Evolutionary conservation across 2,888 invertebrate species (phyloP), one percentile per base, ranked within the genome.

Genomic region (Parapristionchus giblindavisi): DNA sequence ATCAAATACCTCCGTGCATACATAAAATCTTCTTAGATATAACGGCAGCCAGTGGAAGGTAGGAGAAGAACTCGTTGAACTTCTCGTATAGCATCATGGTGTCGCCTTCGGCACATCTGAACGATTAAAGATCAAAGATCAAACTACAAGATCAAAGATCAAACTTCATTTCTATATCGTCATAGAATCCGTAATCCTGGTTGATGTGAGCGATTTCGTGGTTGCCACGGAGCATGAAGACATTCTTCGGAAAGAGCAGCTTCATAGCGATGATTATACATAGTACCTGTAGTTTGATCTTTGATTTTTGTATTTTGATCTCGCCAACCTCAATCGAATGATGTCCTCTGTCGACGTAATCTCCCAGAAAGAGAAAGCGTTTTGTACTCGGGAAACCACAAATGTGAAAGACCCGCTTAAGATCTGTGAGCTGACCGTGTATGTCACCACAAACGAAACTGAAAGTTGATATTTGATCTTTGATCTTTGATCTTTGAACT

Each of bases 211-310:
- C 65, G 38, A 83, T 65, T 58, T 81, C 81, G 66, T 81, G 81
- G 75, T 81, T 81, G 36, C 81, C 83, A 36, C 81, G 78, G 24
- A 81, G 76, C 6, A 83, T 75, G 56, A 68, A 81, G 61, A 81
- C 73, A 48, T 78, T 83, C 36, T 72, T 80, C 61, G 83, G 83
- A 63, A 74, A 81, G 52, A 81, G 77, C 11, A 81, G 73, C 40
- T 81, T 75, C 52, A 72, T 60, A 8, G 81, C 81, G 24, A 82
- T 63, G 4, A 81, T 66, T 17, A 83, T 34, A 17, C 77, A 65
- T 40, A 82, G 77, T 1, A 76, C 81, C 75, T 81, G 71, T n/a
- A 11, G 29, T 24, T 6, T 8, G 21, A n/a, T 14, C 21, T 36
- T 5, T 70, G 32, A 27, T 43, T 11, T 11, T 6, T 14, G 11